Percentiles rank a stretch among this genome's conserved stretches.
These are phyloP conservation scores for Buteo buteo DNA, from an alignment of 2,113 vertebrate genomes.

Conservation along the genomic window DNA sequence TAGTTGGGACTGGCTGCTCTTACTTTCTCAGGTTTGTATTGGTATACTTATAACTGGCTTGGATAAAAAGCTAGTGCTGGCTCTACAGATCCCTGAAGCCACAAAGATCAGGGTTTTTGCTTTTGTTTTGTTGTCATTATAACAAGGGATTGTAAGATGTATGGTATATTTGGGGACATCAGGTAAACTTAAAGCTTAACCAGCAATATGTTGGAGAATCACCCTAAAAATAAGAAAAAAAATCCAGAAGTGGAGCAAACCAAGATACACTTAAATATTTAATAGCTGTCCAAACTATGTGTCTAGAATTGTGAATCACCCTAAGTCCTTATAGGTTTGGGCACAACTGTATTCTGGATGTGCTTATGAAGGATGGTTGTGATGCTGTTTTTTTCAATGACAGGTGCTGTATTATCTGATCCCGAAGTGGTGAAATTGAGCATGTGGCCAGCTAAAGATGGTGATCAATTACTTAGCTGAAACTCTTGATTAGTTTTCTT, in stretches of 20 bases:
- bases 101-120: background rate
- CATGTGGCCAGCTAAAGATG: background rate
- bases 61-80: background rate
- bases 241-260: background rate
- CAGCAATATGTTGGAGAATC: background rate
- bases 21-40: background rate
- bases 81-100: background rate
- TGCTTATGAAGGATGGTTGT: background rate
- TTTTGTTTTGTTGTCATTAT: background rate
- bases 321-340: background rate
- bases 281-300: background rate
- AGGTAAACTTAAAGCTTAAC: background rate
- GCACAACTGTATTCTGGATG: background rate
- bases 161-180: background rate
- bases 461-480: background rate
- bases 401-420: background rate
- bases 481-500: background rate
- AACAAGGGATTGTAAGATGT: background rate
- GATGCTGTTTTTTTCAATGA: background rate
- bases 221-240: background rate
- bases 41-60: background rate
- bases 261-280: background rate
- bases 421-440: background rate
- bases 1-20: background rate
- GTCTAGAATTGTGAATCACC: background rate